Evolutionary conservation across 2,888 invertebrate genomes (phyloP), one percentile per base, ranked within the genome.

Genomic region (Phyllotreta striolata): DNA sequence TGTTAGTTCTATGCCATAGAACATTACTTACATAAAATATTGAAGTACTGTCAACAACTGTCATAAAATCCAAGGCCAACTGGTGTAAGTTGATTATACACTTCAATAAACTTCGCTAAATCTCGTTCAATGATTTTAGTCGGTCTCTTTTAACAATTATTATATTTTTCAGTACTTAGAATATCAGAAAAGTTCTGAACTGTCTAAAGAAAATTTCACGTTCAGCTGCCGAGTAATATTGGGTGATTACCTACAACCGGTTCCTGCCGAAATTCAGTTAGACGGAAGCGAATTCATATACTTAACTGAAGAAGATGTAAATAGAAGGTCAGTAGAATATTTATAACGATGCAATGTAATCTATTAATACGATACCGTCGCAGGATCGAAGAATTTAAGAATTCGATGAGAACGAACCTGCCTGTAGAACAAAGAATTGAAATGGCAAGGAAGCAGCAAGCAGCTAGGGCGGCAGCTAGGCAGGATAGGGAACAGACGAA

Each of bases 221-320:
- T 97, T 96, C 84, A 95, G 92, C 74, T 91, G 95, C 46, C 91
- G 93, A 69, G 87, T 91, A 1, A 88, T 96, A 67, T 87, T 98
- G 41, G 98, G 98, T 1, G 95, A 95, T 69, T 98, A 96, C 80
- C 83, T 95, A 52, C 95, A 96, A 78, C 91, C 92, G 0, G 86
- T 88, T 44, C 85, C 87, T 3, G 86, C 85, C 3, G 85, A 85
- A 61, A 85, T 84, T 74, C 83, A 84, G 49, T 85, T 86, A 63
- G 89, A 89, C 66, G 87, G 88, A 6, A 87, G 88, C 7, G 93
- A 93, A 72, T 90, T 89, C 61, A 86, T 92, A 13, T 86, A 91
- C 41, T 86, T 95, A 78, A 88, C 89, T 40, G 94, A 95, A 72
- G 87, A 89, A 12, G 95, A 96, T 78, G 92, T 95, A 24, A 88